phyloP scores from a whole-genome alignment of 1,140 invertebrate genomes.

The Drosophila littoralis region DNA sequence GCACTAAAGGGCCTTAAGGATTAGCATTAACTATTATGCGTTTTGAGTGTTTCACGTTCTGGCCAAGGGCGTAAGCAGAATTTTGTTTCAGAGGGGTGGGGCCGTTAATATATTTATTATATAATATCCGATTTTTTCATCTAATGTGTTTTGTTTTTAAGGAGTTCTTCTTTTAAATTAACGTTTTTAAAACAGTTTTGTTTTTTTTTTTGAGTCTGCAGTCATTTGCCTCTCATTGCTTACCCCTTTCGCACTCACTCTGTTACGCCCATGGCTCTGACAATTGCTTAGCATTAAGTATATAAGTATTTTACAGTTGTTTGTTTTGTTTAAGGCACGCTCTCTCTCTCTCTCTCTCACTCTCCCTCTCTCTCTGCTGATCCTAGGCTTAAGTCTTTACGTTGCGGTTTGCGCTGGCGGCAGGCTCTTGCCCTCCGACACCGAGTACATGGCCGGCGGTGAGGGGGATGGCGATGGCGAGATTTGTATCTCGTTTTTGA shows the following conservation, averaged over 20 bases:
- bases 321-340: conserved; percentile 17
- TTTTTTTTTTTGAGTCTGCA: background rate
- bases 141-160: too few species aligned
- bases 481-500: conserved; percentile 81
- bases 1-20: conserved; percentile 8
- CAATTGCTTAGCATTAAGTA: conserved; percentile 22
- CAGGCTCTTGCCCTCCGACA: conserved; percentile 57
- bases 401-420: conserved; percentile 69
- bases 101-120: background rate
- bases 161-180: too few species aligned
- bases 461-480: conserved; percentile 77
- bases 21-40: conserved; percentile 16
- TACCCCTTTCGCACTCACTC: background rate
- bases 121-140: background rate
- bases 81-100: too few species aligned
- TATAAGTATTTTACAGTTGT: conserved; percentile 26
- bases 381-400: conserved; percentile 61
- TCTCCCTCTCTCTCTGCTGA: background rate
- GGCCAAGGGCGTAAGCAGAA: background rate
- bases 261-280: conserved; percentile 6
- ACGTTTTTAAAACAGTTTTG: too few species aligned
- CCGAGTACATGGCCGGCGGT: conserved; percentile 52
- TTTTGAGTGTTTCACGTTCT: conserved; percentile 13
- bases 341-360: background rate
- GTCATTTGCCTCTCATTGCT: background rate